These are phyloP conservation scores for Ranitomeya variabilis DNA, from an alignment of 2,113 vertebrate species.

Conservation along the genomic window DNA sequence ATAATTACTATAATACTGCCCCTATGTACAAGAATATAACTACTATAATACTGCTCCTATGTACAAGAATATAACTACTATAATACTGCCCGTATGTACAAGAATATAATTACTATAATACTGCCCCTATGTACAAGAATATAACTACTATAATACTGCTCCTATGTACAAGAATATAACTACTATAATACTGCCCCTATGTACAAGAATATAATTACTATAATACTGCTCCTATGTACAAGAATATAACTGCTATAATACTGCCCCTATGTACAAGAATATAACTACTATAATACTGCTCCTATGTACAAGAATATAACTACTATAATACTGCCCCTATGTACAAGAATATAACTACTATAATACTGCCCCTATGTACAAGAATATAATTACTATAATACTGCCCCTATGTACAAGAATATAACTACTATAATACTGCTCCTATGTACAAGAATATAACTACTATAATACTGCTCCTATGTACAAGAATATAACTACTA, in stretches of 20 bases:
- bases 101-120: conserved; percentile 11
- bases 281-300: conserved; percentile 1
- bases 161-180: not conserved
- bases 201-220: not conserved
- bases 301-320: not conserved
- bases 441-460: not conserved
- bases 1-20: not conserved
- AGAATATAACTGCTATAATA: not conserved
- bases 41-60: not conserved
- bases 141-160: not conserved
- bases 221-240: not conserved
- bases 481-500: not conserved
- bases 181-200: too few species aligned
- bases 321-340: not conserved
- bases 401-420: not conserved
- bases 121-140: not conserved
- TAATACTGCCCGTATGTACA: not conserved
- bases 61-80: not conserved
- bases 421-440: not conserved
- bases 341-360: not conserved
- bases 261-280: too few species aligned
- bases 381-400: conserved; percentile 3
- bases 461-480: not conserved
- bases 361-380: not conserved
- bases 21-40: not conserved